Evolutionary conservation across 2,113 vertebrate genomes (phyloP).

Genomic region (Lota lota): DNA sequence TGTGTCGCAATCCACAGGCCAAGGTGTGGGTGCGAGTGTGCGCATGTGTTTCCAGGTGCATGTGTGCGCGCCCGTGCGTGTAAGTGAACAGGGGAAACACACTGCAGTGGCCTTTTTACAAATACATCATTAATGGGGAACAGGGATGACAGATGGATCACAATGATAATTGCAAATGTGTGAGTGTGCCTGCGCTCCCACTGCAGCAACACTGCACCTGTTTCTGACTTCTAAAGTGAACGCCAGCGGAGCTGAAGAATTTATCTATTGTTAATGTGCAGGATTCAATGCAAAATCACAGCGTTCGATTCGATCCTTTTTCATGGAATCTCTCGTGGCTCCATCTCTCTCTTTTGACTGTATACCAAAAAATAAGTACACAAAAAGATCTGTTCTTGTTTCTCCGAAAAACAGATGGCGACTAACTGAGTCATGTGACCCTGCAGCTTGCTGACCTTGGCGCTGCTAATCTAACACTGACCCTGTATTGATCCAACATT

Average conservation of each 20-base stretch:
- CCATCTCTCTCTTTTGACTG: too few species aligned
- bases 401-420: conserved; percentile 61
- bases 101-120: conserved; percentile 45
- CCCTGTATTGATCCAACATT: conserved; percentile 63
- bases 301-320: too few species aligned
- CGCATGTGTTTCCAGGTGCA: too few species aligned
- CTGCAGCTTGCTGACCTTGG: conserved; percentile 56
- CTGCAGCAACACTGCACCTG: conserved; percentile 58
- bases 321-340: too few species aligned
- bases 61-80: too few species aligned
- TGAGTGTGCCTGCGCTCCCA: conserved; percentile 45
- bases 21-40: conserved; percentile 21
- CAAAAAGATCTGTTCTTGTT: conserved; percentile 38
- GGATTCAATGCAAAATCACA: too few species aligned
- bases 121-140: conserved; percentile 62
- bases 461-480: conserved; percentile 61
- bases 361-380: too few species aligned
- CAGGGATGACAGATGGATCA: conserved; percentile 71
- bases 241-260: conserved; percentile 27
- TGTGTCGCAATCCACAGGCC: conserved; percentile 42
- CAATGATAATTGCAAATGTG: conserved; percentile 56
- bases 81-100: neutral
- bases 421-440: conserved; percentile 36
- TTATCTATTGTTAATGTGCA: conserved; percentile 20
- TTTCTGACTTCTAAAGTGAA: conserved; percentile 44